Percentiles rank a stretch among this genome's conserved stretches.
Conservation (phyloP, 1,140 invertebrate species). For the Papilio glaucus region DNA sequence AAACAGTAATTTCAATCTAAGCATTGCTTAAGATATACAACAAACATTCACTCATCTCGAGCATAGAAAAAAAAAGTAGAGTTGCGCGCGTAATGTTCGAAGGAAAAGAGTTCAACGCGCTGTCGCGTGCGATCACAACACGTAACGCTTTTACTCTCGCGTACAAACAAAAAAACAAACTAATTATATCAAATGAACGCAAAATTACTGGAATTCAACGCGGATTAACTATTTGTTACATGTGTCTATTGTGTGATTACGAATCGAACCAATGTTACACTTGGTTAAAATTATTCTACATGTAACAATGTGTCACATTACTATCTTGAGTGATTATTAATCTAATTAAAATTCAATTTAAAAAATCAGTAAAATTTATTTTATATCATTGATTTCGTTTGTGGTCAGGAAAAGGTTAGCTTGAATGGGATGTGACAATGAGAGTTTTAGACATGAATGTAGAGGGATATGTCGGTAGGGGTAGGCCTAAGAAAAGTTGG, state of each 20-base stretch:
- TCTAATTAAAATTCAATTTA: no score
- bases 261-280: neutral
- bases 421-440: no score
- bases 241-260: neutral
- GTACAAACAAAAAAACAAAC: constrained; percentile 9
- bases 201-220: constrained; percentile 13
- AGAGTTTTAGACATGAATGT: no score
- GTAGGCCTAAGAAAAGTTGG: no score
- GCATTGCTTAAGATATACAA: constrained; percentile 7
- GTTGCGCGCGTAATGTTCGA: constrained; percentile 20
- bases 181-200: constrained; percentile 24
- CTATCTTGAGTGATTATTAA: no score
- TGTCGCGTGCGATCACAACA: constrained; percentile 21
- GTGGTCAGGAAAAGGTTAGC: no score
- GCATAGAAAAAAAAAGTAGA: neutral
- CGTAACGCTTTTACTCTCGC: constrained; percentile 36
- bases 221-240: constrained; percentile 6
- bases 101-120: constrained; percentile 37
- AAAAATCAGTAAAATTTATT: no score
- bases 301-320: no score
- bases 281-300: no score
- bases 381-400: no score
- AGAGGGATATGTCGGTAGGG: no score
- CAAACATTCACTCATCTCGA: constrained; percentile 16
- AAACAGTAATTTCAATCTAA: constrained; percentile 3